phyloP scores from a whole-genome alignment of 1,140 invertebrate genomes.

The Vanessa tameamea region DNA sequence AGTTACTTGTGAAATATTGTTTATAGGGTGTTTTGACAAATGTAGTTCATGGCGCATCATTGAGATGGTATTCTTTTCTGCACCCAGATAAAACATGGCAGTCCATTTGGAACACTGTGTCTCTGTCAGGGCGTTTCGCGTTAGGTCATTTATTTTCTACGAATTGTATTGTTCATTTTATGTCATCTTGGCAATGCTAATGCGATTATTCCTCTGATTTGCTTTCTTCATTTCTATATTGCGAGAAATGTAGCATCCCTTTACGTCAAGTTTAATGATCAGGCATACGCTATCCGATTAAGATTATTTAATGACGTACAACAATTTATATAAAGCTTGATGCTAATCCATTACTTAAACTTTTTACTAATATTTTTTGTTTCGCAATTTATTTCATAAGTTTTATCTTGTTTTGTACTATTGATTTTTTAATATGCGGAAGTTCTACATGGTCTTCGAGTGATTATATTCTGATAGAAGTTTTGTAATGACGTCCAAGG shows the following conservation, averaged over 20 bases:
- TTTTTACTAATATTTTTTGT: slow-evolving; percentile 17
- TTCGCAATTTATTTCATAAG: slow-evolving; percentile 12
- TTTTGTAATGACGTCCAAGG: slow-evolving; percentile 31
- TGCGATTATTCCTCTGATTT: slow-evolving; percentile 27
- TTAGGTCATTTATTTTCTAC: slow-evolving; percentile 64
- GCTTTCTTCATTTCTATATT: slow-evolving; percentile 8
- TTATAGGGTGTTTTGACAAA: slow-evolving; percentile 48
- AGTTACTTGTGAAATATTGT: slow-evolving; percentile 32
- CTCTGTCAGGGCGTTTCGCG: slow-evolving; percentile 50
- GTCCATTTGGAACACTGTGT: slow-evolving; percentile 46
- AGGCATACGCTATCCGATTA: slow-evolving; percentile 24
- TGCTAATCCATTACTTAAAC: slow-evolving; percentile 16
- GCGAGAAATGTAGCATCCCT: slow-evolving; percentile 19
- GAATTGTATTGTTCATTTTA: slow-evolving; percentile 56
- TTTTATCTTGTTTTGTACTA: slow-evolving; percentile 8
- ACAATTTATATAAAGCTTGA: slow-evolving; percentile 26
- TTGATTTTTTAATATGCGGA: slow-evolving; percentile 30
- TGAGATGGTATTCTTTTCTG: slow-evolving; percentile 54
- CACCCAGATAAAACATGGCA: slow-evolving; percentile 42
- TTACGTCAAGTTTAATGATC: slow-evolving; percentile 28
- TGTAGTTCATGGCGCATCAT: slow-evolving; percentile 45
- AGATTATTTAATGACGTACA: slow-evolving; percentile 25
- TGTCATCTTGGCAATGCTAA: slow-evolving; percentile 18
- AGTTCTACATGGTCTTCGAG: slow-evolving; percentile 25
- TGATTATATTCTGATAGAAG: slow-evolving; percentile 43